Evolutionary conservation across 2,797 vertebrate species (phyloP).

Genomic region (Phrynocephalus guinanensis): DNA sequence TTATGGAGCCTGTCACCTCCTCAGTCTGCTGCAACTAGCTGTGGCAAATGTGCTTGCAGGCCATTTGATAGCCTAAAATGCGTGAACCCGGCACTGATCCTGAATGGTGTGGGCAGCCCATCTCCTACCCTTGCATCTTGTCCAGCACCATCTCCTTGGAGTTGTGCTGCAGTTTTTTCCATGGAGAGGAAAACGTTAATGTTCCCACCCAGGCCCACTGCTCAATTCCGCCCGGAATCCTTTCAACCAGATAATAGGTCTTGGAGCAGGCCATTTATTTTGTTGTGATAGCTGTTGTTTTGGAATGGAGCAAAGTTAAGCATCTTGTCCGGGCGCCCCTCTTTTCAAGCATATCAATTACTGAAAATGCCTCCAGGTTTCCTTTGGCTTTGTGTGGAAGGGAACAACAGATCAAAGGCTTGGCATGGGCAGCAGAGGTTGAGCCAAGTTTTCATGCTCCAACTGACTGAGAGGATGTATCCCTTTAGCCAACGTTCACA

Average conservation of each 20-base stretch:
- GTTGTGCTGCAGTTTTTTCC: background rate
- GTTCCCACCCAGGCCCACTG: conserved; percentile 61
- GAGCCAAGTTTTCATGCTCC: conserved; percentile 17
- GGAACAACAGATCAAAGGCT: conserved; percentile 44
- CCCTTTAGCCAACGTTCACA: background rate
- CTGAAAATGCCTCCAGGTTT: conserved; percentile 55
- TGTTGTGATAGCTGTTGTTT: conserved; percentile 35
- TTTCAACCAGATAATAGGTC: conserved; percentile 34
- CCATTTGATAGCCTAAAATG: too few species aligned
- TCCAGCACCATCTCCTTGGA: background rate
- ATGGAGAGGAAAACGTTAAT: conserved; percentile 47
- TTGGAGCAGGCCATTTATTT: conserved; percentile 47
- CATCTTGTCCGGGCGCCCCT: background rate
- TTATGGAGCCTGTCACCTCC: too few species aligned
- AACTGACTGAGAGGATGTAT: background rate
- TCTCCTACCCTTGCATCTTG: background rate
- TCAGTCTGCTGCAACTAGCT: too few species aligned
- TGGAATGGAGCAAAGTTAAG: conserved; percentile 44
- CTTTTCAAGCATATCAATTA: conserved; percentile 20
- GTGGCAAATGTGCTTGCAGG: too few species aligned
- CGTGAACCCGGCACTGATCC: too few species aligned
- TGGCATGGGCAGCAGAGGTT: conserved; percentile 32
- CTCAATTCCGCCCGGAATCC: conserved; percentile 53
- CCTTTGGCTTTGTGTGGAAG: conserved; percentile 49
- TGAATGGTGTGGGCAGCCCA: background rate